Evolutionary conservation across 2,888 invertebrate species (phyloP), one percentile per base, ranked within the genome.

Genomic region (Ametastegia equiseti): DNA sequence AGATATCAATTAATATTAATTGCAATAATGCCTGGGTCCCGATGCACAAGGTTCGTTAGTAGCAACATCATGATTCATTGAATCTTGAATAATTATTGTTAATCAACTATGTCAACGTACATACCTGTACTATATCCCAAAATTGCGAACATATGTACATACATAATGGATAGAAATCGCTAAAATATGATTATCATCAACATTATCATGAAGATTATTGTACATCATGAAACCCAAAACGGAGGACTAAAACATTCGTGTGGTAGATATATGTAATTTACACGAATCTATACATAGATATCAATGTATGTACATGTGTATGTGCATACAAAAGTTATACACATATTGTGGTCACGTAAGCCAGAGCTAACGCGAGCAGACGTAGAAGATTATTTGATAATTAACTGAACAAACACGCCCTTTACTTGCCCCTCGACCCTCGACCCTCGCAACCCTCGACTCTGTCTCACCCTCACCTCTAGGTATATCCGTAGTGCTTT

Each of bases 371-470:
- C 78, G 39, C 27, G 78, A 75, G 39, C 45, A 78, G 63, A 78
- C 78, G 42, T 63, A 60, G 63, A 39, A 45, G 78, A 71, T 82
- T 81, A 83, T 78, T 82, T 73, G 81, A 80, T 83, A 84, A 84
- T 84, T 83, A 82, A 83, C 81, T 82, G 82, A 75, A 82, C 81
- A 81, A 82, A 81, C 83, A 33, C 45, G 47, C 78, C 42, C 78
- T 75, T 50, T 33, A 54, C 36, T 36, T 75, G 23, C 50, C 75
- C 75, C 30, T 71, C 45, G 47, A 47, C 47, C 71, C 71, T 71
- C 45, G 47, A 47, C 45, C 45, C 71, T 30, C 71, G 23, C 42
- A 15, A 67, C 67, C 39, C 19, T 67, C 39, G 36, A 67, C 39
- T 67, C 42, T 39, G n/a, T 67, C n/a, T 75, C 75, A 75, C 75